Base-by-base conservation (phyloP, 1,140 invertebrate species). In the Chironomus striatipennis region DNA sequence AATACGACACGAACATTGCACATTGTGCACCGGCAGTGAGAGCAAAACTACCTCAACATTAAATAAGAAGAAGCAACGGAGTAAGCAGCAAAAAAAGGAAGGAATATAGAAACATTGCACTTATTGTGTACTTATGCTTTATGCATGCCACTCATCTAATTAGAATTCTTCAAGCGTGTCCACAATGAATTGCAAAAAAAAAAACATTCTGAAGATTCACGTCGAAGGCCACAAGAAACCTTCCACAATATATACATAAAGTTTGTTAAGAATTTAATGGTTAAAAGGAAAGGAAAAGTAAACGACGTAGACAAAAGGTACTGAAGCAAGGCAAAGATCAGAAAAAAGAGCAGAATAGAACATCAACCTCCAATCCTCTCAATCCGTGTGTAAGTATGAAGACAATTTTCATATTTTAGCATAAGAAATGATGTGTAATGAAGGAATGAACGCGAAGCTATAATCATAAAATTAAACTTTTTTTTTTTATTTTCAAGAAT, bases 61-160 rank as follows among this genome's bases (percentile, higher is more conserved):
- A 34, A 34, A 34, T 34, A 34, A 34, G 24, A 34, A 34, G 24
- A 34, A 34, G n/a, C n/a, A n/a, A n/a, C n/a, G 24, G 24, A 34
- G 5, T 34, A 5, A 34, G 24, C 24, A 34, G 24, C n/a, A n/a
- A n/a, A n/a, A n/a, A 34, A 34, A 34, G 24, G 24, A 34, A 34
- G 24, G 24, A n/a, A n/a, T n/a, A n/a, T n/a, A n/a, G n/a, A 34
- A 34, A 34, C 24, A 34, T 57, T 57, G 47, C 47, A 57, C 12
- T 57, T 57, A 12, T 47, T n/a, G 10, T 57, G 47, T 57, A n/a
- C 47, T 57, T 57, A 57, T 57, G 47, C 47, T 57, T 57, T 57
- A 57, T 57, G 47, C 47, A 57, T 57, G n/a, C n/a, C 12, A 15
- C 43, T 18, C 64, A 70, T 70, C 65, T 70, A 70, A 70, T 70